Evolutionary conservation across 2,797 vertebrate species (phyloP).

Genomic region (Eleutherodactylus coqui): DNA sequence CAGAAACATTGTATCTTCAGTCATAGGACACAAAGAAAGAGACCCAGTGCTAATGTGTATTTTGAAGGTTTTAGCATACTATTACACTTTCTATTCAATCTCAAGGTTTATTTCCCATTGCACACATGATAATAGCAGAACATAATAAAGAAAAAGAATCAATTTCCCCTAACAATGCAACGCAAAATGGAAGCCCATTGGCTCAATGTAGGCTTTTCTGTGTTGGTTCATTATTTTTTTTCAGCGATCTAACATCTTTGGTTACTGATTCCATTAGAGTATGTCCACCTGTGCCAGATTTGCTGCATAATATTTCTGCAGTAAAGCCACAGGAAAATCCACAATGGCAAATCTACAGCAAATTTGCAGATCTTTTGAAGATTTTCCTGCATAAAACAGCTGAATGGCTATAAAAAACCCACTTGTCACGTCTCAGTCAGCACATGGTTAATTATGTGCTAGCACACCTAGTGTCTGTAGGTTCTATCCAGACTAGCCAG

Average conservation of each 20-base stretch:
- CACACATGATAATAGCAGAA: background rate
- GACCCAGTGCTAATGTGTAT: constrained; percentile 33
- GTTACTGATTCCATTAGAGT: background rate
- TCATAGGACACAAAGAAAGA: constrained; percentile 17
- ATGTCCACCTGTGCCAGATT: too few species aligned
- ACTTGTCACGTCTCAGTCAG: too few species aligned
- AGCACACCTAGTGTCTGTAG: too few species aligned
- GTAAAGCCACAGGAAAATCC: too few species aligned
- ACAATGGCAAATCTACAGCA: too few species aligned
- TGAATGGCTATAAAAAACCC: too few species aligned
- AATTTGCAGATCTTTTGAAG: too few species aligned
- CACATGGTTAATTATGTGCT: too few species aligned
- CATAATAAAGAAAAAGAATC: constrained; percentile 2
- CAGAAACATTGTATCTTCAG: constrained; percentile 17
- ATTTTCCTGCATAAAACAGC: too few species aligned
- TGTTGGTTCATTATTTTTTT: background rate
- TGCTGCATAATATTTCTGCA: too few species aligned
- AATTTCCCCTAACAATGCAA: background rate
- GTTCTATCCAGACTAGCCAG: too few species aligned
- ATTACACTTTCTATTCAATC: constrained; percentile 15
- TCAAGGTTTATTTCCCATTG: constrained; percentile 23
- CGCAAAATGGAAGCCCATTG: constrained; percentile 18
- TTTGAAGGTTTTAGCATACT: constrained; percentile 42
- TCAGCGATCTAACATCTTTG: background rate
- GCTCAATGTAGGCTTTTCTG: background rate